phyloP scores from a whole-genome alignment of 2,113 vertebrate genomes.

The Hydrochoerus hydrochaeris region DNA sequence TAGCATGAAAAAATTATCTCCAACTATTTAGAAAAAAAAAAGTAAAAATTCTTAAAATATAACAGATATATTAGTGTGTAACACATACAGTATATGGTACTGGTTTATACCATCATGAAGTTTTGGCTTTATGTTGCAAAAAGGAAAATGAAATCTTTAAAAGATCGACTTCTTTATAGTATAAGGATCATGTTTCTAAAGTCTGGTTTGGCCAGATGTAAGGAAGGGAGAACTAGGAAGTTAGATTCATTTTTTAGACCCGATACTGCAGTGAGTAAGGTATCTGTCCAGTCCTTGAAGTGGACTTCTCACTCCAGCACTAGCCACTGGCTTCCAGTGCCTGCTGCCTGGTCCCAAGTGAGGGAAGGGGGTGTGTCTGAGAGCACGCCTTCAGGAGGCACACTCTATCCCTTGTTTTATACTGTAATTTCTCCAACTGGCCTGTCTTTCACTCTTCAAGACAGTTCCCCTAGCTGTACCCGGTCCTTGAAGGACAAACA shows the following conservation, averaged over 20 bases:
- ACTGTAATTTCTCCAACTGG: neutral
- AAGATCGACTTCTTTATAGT: neutral
- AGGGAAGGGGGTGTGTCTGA: neutral
- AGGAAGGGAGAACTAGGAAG: neutral
- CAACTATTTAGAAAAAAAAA: slow-evolving; percentile 22
- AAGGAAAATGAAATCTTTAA: slow-evolving; percentile 46
- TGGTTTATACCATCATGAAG: neutral
- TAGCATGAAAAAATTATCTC: slow-evolving; percentile 17
- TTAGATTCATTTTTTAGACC: neutral
- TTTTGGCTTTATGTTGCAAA: slow-evolving; percentile 44
- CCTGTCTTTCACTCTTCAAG: neutral
- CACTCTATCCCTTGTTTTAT: neutral
- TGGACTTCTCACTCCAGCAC: slow-evolving; percentile 2
- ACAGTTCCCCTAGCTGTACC: neutral
- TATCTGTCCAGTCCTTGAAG: neutral
- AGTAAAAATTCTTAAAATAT: slow-evolving; percentile 14
- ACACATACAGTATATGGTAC: neutral
- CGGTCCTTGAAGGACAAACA: neutral
- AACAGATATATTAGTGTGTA: neutral
- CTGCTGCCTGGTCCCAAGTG: neutral
- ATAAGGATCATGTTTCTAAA: neutral
- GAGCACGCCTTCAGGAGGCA: neutral
- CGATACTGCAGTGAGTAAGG: neutral
- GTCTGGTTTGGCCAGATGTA: neutral
- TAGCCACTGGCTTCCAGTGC: neutral